Conservation (phyloP, 1,140 invertebrate species). For the Bombus impatiens region DNA sequence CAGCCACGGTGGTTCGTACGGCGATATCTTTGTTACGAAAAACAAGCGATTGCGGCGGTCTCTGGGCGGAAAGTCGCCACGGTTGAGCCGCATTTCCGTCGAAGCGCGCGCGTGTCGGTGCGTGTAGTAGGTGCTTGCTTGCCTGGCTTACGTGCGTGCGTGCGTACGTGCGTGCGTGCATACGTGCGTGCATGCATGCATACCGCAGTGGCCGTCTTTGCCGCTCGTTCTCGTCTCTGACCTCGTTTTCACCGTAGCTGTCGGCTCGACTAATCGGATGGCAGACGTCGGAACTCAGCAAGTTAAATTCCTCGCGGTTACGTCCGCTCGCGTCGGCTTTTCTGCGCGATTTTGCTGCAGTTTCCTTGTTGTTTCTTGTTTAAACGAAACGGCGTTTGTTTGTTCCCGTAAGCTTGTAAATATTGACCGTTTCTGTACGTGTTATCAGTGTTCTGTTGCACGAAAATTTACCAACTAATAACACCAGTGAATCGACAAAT, state of each 20-base stretch:
- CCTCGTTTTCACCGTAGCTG: constrained; percentile 50
- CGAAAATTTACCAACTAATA: not conserved
- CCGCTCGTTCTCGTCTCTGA: constrained; percentile 50
- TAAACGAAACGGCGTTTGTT: not conserved
- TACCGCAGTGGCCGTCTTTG: constrained; percentile 27
- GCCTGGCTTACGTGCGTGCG: not conserved
- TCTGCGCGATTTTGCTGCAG: not conserved
- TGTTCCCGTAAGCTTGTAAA: not conserved
- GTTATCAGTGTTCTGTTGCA: too few relatives aligned
- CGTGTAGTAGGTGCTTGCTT: not conserved
- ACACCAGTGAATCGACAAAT: not conserved
- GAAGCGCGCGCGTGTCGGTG: not conserved
- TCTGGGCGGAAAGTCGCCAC: constrained; percentile 29
- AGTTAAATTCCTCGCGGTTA: constrained; percentile 37
- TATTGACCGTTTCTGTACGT: not conserved
- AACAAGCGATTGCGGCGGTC: constrained; percentile 16
- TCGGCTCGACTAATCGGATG: constrained; percentile 44
- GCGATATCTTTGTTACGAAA: constrained; percentile 31
- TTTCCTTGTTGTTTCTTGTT: too few relatives aligned
- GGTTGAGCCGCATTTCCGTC: constrained; percentile 36
- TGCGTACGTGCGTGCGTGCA: not conserved
- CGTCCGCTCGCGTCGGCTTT: not conserved
- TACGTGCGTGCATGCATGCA: not conserved
- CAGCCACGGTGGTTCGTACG: not conserved
- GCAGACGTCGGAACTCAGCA: constrained; percentile 40